Evolutionary conservation across 2,113 vertebrate species (phyloP).

Genomic region (Menidia beryllina): DNA sequence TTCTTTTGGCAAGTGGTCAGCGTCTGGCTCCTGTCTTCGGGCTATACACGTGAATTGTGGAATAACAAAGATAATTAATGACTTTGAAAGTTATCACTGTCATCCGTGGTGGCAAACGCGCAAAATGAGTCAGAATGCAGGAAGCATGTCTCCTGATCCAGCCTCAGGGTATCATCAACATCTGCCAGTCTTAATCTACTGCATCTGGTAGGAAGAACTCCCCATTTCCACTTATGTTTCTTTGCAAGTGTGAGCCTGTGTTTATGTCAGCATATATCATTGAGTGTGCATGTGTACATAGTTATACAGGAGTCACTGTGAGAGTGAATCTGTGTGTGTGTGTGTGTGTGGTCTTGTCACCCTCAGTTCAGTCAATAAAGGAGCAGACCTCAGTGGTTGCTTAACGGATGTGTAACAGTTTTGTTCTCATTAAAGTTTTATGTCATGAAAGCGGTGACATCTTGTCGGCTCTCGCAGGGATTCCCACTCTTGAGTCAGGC

Average conservation of each 20-base stretch:
- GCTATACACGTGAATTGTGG: not conserved
- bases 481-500: conserved; percentile 26
- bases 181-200: conserved; percentile 49
- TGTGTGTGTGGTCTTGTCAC: conserved; percentile 57
- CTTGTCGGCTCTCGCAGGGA: conserved; percentile 41
- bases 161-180: conserved; percentile 42
- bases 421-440: conserved; percentile 85
- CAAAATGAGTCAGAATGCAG: not conserved
- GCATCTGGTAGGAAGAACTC: not conserved
- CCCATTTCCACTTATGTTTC: not conserved
- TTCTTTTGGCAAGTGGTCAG: conserved; percentile 24
- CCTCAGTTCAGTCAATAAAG: conserved; percentile 58
- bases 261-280: not conserved
- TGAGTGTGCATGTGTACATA: not conserved
- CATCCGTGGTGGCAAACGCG: not conserved
- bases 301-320: not conserved
- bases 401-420: conserved; percentile 68
- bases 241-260: not conserved
- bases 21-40: conserved; percentile 40
- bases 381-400: conserved; percentile 44
- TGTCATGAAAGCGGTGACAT: conserved; percentile 63
- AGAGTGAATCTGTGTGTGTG: not conserved
- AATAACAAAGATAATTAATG: conserved; percentile 19
- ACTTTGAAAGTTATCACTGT: not conserved
- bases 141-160: conserved; percentile 15